Percentiles rank a stretch among this genome's conserved stretches.
Evolutionary conservation across 2,888 invertebrate genomes (phyloP).

Genomic region (Brenthis hecate): DNA sequence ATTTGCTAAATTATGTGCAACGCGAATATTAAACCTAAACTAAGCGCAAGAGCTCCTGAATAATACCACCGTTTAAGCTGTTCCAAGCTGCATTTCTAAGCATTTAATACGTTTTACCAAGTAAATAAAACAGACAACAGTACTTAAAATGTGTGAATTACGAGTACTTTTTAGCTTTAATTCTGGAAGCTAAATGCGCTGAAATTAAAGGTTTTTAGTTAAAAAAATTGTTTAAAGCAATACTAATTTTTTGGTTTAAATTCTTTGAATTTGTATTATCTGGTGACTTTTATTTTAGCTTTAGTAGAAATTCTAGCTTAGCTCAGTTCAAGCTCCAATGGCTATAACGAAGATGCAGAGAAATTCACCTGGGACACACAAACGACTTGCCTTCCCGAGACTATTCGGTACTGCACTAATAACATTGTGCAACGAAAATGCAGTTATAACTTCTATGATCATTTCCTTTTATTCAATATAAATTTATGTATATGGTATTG

Average conservation of each 20-base stretch:
- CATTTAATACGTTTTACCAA: neutral
- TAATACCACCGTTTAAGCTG: constrained; percentile 14
- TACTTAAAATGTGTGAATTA: neutral
- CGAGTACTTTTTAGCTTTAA: too few species aligned
- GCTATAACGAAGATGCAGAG: constrained; percentile 6
- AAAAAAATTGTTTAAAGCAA: too few species aligned
- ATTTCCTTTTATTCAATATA: neutral
- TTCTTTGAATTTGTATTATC: too few species aligned
- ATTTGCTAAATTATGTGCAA: constrained; percentile 53
- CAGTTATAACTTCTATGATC: constrained; percentile 45
- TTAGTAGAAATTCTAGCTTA: constrained; percentile 8
- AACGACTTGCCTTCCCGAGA: constrained; percentile 7
- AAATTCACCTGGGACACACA: constrained; percentile 7
- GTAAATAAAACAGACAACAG: neutral
- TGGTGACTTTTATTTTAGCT: too few species aligned
- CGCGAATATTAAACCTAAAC: constrained; percentile 48
- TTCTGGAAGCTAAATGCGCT: too few species aligned
- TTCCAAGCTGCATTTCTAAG: constrained; percentile 22
- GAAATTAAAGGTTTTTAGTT: too few species aligned
- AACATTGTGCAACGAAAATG: constrained; percentile 8
- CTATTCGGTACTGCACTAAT: neutral
- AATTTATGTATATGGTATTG: too few species aligned
- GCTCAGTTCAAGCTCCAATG: constrained; percentile 7
- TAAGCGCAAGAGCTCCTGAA: constrained; percentile 31
- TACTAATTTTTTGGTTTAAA: too few species aligned